Evolutionary conservation across 2,113 vertebrate genomes (phyloP).

Genomic region (Tylochromis polylepis): DNA sequence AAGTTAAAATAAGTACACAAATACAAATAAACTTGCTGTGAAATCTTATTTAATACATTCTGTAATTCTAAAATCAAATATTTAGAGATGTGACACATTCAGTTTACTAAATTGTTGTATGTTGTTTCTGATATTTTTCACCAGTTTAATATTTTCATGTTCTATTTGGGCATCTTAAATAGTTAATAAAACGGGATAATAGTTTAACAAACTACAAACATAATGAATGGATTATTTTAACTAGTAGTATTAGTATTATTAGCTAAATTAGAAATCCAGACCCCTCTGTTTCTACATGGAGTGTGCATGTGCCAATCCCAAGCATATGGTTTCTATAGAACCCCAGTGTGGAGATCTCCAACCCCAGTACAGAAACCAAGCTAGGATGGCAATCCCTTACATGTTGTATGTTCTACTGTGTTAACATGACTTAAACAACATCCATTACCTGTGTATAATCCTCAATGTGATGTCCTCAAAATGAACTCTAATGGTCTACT

Average conservation of each 20-base stretch:
- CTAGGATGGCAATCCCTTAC: slow-evolving; percentile 35
- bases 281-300: background rate
- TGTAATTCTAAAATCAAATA: background rate
- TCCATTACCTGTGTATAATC: background rate
- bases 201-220: background rate
- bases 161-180: background rate
- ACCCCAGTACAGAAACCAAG: slow-evolving; percentile 53
- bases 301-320: slow-evolving; percentile 56
- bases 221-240: background rate
- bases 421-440: slow-evolving; percentile 3
- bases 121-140: background rate
- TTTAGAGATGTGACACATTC: background rate
- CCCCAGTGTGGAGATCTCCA: slow-evolving; percentile 19
- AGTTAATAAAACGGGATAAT: background rate
- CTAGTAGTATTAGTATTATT: background rate
- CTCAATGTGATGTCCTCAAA: slow-evolving; percentile 7
- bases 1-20: background rate
- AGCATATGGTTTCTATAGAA: slow-evolving; percentile 55
- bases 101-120: background rate
- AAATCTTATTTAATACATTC: background rate
- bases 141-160: background rate
- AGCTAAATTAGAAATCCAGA: background rate
- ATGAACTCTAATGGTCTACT: background rate
- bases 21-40: background rate
- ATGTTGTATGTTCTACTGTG: background rate